Conservation (phyloP, 2,113 vertebrate genomes). For the Psilopogon haemacephalus region DNA sequence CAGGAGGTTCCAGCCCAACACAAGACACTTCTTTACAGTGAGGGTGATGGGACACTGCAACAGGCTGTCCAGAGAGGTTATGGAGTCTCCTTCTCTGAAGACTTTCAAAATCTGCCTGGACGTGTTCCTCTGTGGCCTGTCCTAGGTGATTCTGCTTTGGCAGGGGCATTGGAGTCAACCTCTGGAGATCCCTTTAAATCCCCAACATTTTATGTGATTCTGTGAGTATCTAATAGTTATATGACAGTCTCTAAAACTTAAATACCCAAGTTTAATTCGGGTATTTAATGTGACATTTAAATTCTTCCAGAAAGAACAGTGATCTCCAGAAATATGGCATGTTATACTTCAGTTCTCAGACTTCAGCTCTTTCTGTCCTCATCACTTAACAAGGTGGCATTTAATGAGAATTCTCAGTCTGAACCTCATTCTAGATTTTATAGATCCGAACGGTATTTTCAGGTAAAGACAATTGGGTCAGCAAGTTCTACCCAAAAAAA, state of each 20-base stretch:
- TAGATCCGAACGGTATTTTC: not conserved
- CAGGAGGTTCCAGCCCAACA: too few relatives aligned
- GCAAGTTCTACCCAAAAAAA: not conserved
- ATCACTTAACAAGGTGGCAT: not conserved
- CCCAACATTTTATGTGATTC: too few relatives aligned
- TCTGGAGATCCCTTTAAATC: too few relatives aligned
- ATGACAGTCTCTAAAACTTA: not conserved
- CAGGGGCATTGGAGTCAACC: too few relatives aligned
- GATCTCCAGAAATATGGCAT: not conserved
- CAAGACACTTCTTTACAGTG: too few relatives aligned
- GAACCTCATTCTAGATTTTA: not conserved
- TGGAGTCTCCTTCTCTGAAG: too few relatives aligned
- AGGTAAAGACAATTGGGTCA: not conserved
- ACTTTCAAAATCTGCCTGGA: too few relatives aligned
- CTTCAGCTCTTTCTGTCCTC: not conserved
- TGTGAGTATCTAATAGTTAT: not conserved
- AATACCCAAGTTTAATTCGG: not conserved
- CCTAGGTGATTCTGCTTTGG: too few relatives aligned
- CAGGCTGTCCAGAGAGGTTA: too few relatives aligned
- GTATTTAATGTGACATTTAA: not conserved
- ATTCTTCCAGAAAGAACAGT: not conserved
- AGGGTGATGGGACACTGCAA: too few relatives aligned
- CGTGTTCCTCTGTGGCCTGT: too few relatives aligned
- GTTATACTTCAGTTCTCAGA: not conserved
- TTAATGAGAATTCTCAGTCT: not conserved